Base-by-base conservation (phyloP, 2,888 invertebrate species). In the Panzeria rudis region DNA sequence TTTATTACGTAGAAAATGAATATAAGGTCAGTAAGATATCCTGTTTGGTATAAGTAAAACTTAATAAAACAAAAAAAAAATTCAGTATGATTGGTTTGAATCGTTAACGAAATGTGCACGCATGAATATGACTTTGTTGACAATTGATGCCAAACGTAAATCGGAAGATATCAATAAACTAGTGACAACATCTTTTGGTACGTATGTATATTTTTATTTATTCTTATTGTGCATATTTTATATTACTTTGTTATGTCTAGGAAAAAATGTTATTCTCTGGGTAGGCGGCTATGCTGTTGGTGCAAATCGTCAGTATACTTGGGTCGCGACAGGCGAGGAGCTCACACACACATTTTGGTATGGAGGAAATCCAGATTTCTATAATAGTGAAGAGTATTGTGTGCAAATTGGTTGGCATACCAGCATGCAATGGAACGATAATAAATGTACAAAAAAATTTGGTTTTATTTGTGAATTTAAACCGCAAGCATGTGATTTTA, bases 401-500 rank as follows among this genome's bases (percentile, higher is more conserved):
- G 7, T 47, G 52, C 76, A 77, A 47, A 77, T 77, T 68, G 77
- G 77, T 35, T 77, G 64, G 56, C 5, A 4, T 7, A 11, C 3
- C 4, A 20, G 2, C 13, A 66, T 68, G 77, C 7, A 17, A 2
- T 77, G 77, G 77, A 77, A 77, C 47, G 77, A 68, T 77, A 66
- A 68, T 59, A 44, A n/a, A n/a, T 80, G 72, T 17, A 29, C 35
- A 8, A 20, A 47, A 32, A 66, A 73, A 66, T 66, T 29, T 9
- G 72, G 80, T 50, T 73, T 66, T 13, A 50, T 80, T 44, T 73
- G 80, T 61, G 72, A 73, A 47, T 80, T 72, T 38, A 66, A 50
- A 20, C 20, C 56, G 20, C 56, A 9, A 15, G 52, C 41, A 29
- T 64, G 64, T 64, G 47, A 29, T n/a, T n/a, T n/a, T n/a, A n/a